A percentile compares a stretch with the other conserved stretches of the same genome.
These are phyloP conservation scores for Paramormyrops hopkinsi DNA, from an alignment of 2,797 vertebrate species.

Conservation along the genomic window DNA sequence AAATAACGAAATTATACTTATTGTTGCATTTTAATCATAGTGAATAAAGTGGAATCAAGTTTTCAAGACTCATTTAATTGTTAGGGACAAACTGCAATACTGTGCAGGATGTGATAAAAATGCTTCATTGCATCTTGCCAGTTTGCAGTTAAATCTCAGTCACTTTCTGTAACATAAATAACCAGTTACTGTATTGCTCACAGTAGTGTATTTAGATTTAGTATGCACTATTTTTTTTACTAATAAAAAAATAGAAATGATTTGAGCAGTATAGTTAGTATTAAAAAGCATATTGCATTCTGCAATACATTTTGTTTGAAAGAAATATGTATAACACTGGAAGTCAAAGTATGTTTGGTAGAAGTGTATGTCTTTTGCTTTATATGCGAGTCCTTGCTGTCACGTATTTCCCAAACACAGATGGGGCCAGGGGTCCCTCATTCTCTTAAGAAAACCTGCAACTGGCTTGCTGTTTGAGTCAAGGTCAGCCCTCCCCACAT, in stretches of 20 bases:
- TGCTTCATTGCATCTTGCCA: background rate
- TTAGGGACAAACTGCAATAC: background rate
- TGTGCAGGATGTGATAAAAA: background rate
- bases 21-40: background rate
- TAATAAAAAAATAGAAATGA: background rate
- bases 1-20: background rate
- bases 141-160: background rate
- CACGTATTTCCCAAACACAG: constrained; percentile 43
- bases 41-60: background rate
- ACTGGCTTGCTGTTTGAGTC: constrained; percentile 58
- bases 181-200: background rate
- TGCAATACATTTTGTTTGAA: background rate
- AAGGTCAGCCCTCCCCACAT: constrained; percentile 48
- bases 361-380: background rate
- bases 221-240: background rate
- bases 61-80: background rate
- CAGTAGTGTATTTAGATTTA: background rate
- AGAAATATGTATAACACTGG: background rate
- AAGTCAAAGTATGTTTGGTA: background rate
- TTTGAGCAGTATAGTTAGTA: background rate
- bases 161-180: background rate
- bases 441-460: constrained; percentile 50
- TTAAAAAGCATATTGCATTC: background rate
- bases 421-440: constrained; percentile 55
- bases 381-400: constrained; percentile 41